Percentiles rank a stretch among this genome's conserved stretches.
phyloP scores from a whole-genome alignment of 2,113 vertebrate genomes.

The Ageneiosus marmoratus region DNA sequence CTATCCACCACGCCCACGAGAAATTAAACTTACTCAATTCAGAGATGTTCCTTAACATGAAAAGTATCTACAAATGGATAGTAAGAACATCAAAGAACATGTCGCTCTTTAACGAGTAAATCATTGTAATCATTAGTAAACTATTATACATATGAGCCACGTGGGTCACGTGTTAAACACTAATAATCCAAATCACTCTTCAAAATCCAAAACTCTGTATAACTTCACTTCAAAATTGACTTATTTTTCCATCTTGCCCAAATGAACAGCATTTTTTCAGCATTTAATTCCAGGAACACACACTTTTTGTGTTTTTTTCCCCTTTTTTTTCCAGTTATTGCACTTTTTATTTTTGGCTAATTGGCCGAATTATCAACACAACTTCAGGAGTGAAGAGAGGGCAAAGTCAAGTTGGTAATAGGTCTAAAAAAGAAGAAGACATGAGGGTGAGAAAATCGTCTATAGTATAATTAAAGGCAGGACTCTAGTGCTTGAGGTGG shows the following conservation, averaged over 20 bases:
- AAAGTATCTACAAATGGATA: not conserved
- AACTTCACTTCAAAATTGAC: not conserved
- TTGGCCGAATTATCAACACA: constrained; percentile 60
- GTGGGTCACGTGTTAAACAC: not conserved
- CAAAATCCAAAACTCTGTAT: not conserved
- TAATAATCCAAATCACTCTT: not conserved
- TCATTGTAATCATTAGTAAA: not conserved
- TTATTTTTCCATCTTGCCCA: not conserved
- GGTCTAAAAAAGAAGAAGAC: constrained; percentile 34
- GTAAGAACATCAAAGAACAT: not conserved
- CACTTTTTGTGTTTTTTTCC: not conserved
- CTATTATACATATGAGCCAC: not conserved
- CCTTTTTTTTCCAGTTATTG: constrained; percentile 25
- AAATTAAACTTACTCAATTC: too few relatives aligned
- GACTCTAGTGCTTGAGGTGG: constrained; percentile 38
- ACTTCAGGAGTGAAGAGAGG: constrained; percentile 59
- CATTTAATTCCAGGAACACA: constrained; percentile 1
- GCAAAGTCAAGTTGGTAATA: constrained; percentile 72
- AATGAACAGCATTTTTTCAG: not conserved
- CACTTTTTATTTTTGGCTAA: constrained; percentile 53
- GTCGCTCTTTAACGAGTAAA: not conserved
- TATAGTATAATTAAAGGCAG: constrained; percentile 66
- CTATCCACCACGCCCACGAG: too few relatives aligned
- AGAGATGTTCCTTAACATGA: not conserved
- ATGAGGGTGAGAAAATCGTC: constrained; percentile 46